A percentile compares a stretch with the other conserved stretches of the same genome.
Evolutionary conservation across 2,888 invertebrate species (phyloP).

Genomic region (Colletes collaris): DNA sequence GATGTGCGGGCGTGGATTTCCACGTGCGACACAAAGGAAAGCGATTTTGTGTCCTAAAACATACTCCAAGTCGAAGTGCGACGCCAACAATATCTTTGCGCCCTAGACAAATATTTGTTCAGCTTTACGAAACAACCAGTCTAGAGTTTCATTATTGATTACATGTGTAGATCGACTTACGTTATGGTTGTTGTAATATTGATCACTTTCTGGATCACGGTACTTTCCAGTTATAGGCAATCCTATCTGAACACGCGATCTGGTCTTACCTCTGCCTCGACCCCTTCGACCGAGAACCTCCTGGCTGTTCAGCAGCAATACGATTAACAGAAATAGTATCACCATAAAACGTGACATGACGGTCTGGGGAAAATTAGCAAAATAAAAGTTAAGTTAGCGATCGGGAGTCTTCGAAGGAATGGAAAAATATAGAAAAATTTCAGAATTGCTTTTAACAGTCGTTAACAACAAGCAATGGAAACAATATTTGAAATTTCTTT

Average conservation of each 20-base stretch:
- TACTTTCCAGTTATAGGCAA: conserved; percentile 95
- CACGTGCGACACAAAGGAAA: conserved; percentile 95
- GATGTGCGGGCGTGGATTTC: conserved; percentile 94
- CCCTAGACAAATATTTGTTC: conserved; percentile 85
- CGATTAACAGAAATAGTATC: conserved; percentile 66
- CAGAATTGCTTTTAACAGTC: too few species aligned
- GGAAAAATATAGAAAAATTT: too few species aligned
- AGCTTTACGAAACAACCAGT: too few species aligned
- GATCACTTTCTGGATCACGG: conserved; percentile 94
- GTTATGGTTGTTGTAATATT: conserved; percentile 95
- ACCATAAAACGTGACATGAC: conserved; percentile 72
- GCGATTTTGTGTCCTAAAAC: conserved; percentile 97
- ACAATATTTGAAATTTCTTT: too few species aligned
- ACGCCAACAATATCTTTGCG: conserved; percentile 93
- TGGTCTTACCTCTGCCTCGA: conserved; percentile 88
- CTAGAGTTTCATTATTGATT: neutral
- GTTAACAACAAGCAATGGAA: too few species aligned
- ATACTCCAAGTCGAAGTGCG: conserved; percentile 97
- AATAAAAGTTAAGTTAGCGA: neutral
- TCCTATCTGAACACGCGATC: conserved; percentile 93
- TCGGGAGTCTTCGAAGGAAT: neutral
- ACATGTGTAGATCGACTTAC: conserved; percentile 84
- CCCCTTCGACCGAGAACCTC: conserved; percentile 86
- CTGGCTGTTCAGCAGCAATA: conserved; percentile 79
- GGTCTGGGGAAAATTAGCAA: conserved; percentile 24